These are phyloP conservation scores for Dreissena rostriformis DNA, from an alignment of 1,140 invertebrate species.

Conservation along the genomic window DNA sequence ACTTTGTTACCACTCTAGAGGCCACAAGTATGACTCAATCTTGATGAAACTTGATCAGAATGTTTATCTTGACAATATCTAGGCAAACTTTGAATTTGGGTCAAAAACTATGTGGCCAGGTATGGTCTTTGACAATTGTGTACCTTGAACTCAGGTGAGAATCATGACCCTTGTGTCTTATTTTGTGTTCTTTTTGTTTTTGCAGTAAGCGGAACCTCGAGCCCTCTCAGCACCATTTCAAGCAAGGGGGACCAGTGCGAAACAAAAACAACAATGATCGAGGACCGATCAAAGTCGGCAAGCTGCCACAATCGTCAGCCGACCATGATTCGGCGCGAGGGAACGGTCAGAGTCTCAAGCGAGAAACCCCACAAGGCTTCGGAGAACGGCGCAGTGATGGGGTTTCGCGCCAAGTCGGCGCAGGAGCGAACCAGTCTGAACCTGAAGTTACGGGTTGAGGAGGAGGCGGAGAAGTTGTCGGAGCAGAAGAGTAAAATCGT, in stretches of 20 bases:
- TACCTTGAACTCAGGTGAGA: background rate
- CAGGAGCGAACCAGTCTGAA: constrained; percentile 22
- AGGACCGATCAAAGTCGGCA: background rate
- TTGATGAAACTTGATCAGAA: background rate
- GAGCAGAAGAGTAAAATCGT: constrained; percentile 41
- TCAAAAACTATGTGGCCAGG: background rate
- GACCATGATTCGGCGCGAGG: background rate
- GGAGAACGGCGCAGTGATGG: background rate
- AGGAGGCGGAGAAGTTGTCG: constrained; percentile 11
- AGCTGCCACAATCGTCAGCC: background rate
- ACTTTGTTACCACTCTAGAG: too few species aligned
- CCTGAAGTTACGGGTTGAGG: constrained; percentile 22
- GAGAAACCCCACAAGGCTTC: background rate
- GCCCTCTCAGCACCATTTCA: background rate
- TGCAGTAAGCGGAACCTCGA: background rate
- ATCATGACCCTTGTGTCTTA: background rate
- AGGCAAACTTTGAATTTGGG: background rate
- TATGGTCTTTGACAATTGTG: background rate
- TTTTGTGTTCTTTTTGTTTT: background rate
- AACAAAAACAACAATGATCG: background rate
- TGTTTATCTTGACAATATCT: background rate
- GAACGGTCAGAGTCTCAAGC: background rate
- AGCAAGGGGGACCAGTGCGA: background rate
- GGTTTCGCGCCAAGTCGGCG: constrained; percentile 33
- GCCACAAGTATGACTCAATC: background rate